Conservation (phyloP, 2,797 vertebrate genomes). For the Numenius phaeopus region DNA sequence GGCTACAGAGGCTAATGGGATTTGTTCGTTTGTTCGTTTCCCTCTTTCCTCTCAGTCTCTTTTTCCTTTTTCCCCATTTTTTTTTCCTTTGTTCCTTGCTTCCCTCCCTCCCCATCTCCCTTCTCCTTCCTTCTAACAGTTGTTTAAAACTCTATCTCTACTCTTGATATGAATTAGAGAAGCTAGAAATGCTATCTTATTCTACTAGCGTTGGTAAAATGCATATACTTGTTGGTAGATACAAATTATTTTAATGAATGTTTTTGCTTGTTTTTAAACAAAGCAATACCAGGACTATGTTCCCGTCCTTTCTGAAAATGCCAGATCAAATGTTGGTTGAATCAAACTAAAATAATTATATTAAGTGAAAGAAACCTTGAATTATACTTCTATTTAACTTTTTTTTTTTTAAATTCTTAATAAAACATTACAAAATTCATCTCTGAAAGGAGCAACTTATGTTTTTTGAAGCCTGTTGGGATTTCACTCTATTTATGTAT, state of each 20-base stretch:
- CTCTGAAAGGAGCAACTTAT: background rate
- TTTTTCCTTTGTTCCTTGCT: background rate
- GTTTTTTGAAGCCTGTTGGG: background rate
- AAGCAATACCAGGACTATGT: background rate
- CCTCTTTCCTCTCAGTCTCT: background rate
- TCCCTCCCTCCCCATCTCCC: background rate
- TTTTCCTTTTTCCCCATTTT: background rate
- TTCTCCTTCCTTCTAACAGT: background rate
- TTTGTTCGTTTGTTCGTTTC: background rate
- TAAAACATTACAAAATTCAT: background rate
- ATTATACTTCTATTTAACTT: background rate
- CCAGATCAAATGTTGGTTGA: background rate
- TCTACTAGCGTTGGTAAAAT: background rate
- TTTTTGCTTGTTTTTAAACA: background rate
- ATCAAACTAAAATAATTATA: background rate
- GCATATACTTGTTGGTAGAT: background rate
- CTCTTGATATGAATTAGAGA: background rate
- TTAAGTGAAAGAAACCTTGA: background rate
- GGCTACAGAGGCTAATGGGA: background rate
- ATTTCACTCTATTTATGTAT: background rate
- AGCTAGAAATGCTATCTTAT: background rate
- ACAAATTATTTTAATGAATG: background rate
- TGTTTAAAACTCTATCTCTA: background rate
- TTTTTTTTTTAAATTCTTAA: background rate
- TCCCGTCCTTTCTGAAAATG: background rate